These are phyloP conservation scores for Drosophila prosaltans DNA, from an alignment of 1,140 invertebrate genomes.

Conservation along the genomic window DNA sequence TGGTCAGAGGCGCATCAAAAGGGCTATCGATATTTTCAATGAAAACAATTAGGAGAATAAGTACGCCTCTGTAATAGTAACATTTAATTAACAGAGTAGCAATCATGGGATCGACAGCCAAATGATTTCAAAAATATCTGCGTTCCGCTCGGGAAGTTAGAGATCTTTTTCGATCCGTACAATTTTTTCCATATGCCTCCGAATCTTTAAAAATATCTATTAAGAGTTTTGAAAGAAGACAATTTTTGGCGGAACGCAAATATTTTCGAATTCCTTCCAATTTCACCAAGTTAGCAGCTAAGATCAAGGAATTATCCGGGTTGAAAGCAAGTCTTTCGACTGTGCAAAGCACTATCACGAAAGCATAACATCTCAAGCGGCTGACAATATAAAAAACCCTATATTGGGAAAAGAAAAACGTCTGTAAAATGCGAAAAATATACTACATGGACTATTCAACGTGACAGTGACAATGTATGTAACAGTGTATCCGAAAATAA, in stretches of 20 bases:
- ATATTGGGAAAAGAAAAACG: conserved; percentile 20
- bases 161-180: too few relatives aligned
- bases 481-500: too few relatives aligned
- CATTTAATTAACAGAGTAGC: too few relatives aligned
- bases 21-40: too few relatives aligned
- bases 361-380: conserved; percentile 31
- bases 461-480: conserved; percentile 7
- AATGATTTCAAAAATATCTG: too few relatives aligned
- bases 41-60: too few relatives aligned
- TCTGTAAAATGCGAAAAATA: conserved; percentile 34
- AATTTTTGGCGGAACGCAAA: conserved; percentile 8
- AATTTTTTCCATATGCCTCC: too few relatives aligned
- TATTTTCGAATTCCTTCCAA: conserved; percentile 8
- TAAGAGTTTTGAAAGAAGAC: neutral
- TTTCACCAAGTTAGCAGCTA: conserved; percentile 20
- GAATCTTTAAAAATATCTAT: too few relatives aligned
- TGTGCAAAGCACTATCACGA: conserved; percentile 38
- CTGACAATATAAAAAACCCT: conserved; percentile 15
- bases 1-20: too few relatives aligned
- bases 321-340: conserved; percentile 31
- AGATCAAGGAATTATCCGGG: conserved; percentile 28
- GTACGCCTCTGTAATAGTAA: too few relatives aligned
- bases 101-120: too few relatives aligned
- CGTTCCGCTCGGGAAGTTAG: too few relatives aligned
- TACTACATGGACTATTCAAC: conserved; percentile 28